Percentiles rank a stretch among this genome's conserved stretches.
Evolutionary conservation across 2,113 vertebrate species (phyloP).

Genomic region (Symphodus melops): DNA sequence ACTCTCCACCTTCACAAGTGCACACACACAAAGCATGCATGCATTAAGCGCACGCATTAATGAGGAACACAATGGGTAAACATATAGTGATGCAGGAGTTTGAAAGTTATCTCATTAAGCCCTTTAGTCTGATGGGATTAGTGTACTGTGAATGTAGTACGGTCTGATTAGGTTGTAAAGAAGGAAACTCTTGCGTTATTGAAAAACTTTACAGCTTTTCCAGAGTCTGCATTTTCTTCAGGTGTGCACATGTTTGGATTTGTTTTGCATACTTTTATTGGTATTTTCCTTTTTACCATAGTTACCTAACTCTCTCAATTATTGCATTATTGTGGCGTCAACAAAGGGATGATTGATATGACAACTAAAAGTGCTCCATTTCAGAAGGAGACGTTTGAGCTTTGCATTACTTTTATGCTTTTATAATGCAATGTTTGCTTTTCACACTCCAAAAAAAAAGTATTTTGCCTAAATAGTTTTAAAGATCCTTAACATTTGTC

Average conservation of each 20-base stretch:
- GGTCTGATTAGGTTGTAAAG: conserved; percentile 63
- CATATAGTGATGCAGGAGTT: conserved; percentile 57
- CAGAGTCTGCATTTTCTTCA: conserved; percentile 17
- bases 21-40: conserved; percentile 31
- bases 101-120: conserved; percentile 70
- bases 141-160: conserved; percentile 56
- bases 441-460: too few species aligned
- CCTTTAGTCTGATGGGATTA: conserved; percentile 67
- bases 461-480: too few species aligned
- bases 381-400: too few species aligned
- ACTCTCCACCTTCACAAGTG: conserved; percentile 61
- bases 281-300: conserved; percentile 2
- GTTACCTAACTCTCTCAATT: background rate
- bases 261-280: background rate
- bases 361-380: too few species aligned
- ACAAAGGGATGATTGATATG: too few species aligned
- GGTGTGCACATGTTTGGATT: conserved; percentile 6
- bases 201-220: conserved; percentile 26
- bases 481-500: too few species aligned
- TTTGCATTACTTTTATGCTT: too few species aligned
- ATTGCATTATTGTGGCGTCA: too few species aligned
- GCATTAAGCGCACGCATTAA: conserved; percentile 36
- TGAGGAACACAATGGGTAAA: conserved; percentile 57
- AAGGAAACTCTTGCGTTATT: conserved; percentile 35
- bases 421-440: too few species aligned